Base-by-base conservation (phyloP, 2,888 invertebrate species). In the Polymixis flavicincta region DNA sequence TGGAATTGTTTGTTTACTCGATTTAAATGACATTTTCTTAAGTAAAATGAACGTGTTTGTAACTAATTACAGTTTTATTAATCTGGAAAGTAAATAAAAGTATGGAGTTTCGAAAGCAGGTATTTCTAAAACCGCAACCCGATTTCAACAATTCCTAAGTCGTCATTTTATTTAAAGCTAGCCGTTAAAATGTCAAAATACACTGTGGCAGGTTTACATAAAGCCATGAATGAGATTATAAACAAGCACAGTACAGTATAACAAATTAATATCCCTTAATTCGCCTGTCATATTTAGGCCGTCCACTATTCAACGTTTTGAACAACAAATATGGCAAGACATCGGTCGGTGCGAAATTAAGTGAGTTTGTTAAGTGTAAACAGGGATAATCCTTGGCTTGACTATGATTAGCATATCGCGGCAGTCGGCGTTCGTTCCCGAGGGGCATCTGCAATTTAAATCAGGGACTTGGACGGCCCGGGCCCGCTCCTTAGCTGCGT, bases 331-430 rank as follows among this genome's bases (percentile, higher is more conserved):
- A 93, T 92, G 91, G 89, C 92, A 92, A 93, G 95, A 94, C 93
- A 94, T 93, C 94, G 94, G 94, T 95, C 93, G 93, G 93, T 91
- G 92, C 92, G 92, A 96, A 96, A 96, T 96, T 96, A 96, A 96
- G 96, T 95, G 95, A 96, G 95, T 96, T 96, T 96, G 96, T 96
- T 95, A 95, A 95, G 96, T 96, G 96, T 96, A 96, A 96, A 96
- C 96, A 96, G 95, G 96, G 95, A 96, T 96, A 96, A 96, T 96
- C 96, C 96, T 95, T 95, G 92, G 95, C 96, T 96, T 94, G 95
- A 92, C 95, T 95, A 95, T 96, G 95, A 96, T 96, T 96, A 96
- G 96, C 96, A 96, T 96, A 96, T 96, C 96, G 96, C 95, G 95
- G 94, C 91, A 94, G 96, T 96, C 95, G 95, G 94, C 95, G 95